A percentile compares a stretch with the other conserved stretches of the same genome.
phyloP scores from a whole-genome alignment of 2,113 vertebrate genomes.

The Cheilinus undulatus region DNA sequence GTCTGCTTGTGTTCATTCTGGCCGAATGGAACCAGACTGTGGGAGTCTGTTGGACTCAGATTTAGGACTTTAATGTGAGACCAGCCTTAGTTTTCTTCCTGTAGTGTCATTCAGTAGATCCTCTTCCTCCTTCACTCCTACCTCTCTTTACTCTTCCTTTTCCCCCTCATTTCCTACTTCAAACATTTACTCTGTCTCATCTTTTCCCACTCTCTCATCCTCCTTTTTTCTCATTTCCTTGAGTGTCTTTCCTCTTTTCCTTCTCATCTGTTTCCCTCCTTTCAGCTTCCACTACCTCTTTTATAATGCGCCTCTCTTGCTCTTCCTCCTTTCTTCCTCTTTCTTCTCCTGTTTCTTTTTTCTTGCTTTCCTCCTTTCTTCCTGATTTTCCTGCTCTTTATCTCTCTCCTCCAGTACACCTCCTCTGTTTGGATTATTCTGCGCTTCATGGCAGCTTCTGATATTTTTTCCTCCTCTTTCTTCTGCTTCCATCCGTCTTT shows the following conservation, averaged over 20 bases:
- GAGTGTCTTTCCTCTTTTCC: too few species aligned
- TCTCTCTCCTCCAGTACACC: background rate
- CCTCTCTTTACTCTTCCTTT: background rate
- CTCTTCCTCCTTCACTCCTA: background rate
- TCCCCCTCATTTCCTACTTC: background rate
- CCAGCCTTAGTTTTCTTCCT: too few species aligned
- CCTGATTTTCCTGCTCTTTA: background rate
- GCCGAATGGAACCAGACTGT: too few species aligned
- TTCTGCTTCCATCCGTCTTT: background rate
- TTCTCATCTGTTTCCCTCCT: too few species aligned
- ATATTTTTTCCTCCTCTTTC: background rate
- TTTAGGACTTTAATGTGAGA: too few species aligned
- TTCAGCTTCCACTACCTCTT: too few species aligned
- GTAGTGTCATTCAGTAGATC: too few species aligned
- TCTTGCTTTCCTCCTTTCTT: background rate
- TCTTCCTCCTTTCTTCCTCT: background rate
- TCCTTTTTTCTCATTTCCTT: too few species aligned
- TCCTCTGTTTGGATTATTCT: constrained; percentile 19
- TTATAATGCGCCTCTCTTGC: background rate
- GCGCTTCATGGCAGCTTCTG: constrained; percentile 1
- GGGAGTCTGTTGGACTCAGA: too few species aligned
- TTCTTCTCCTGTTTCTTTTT: background rate
- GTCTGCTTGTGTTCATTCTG: too few species aligned
- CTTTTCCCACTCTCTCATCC: background rate
- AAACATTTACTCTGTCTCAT: too few species aligned